Base-by-base conservation (phyloP, 2,888 invertebrate genomes). In the Sarcophaga variegata region DNA sequence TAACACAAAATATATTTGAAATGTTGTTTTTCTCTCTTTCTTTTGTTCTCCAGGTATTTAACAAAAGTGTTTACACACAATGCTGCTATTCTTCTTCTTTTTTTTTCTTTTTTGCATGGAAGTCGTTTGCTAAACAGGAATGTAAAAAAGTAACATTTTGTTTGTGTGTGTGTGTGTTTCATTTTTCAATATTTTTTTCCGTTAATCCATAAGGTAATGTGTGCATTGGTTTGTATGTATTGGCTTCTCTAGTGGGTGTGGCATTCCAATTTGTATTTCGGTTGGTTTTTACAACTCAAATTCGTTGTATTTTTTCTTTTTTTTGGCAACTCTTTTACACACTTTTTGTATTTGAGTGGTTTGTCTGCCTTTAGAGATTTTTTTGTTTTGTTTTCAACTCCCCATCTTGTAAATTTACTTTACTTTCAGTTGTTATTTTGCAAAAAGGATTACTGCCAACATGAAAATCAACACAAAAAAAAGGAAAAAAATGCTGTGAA, bases 251-350 rank as follows among this genome's bases (percentile, higher is more conserved):
- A 47, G 79, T 80, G 83, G 86, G 80, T 81, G 80, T 76, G 82
- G 79, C 47, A 80, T 83, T 83, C 81, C 80, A 81, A 86, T 81
- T 86, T 86, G 80, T 72, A 45, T 74, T 72, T 54, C 76, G 78
- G 49, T 67, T 69, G 17, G 54, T 17, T 37, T n/a, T 70, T 66
- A 37, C 0, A 37, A 10, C 37, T 37, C 37, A 37, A 37, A 10
- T 37, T 64, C 14, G 12, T 77, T 69, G 22, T 62, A 12, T 1
- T 37, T 54, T 69, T 20, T 69, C 69, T 11, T 22, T 69, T 45
- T 69, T 17, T 54, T 12, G 37, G 37, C 70, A 59, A 17, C 14
- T 54, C 54, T 66, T 66, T 14, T 54, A 8, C n/a, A 20, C 45
- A 60, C 75, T 67, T 47, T 69, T 17, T 64, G 8, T 59, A 20